phyloP scores from a whole-genome alignment of 1,140 invertebrate genomes.

The Thereuonema tuberculata region DNA sequence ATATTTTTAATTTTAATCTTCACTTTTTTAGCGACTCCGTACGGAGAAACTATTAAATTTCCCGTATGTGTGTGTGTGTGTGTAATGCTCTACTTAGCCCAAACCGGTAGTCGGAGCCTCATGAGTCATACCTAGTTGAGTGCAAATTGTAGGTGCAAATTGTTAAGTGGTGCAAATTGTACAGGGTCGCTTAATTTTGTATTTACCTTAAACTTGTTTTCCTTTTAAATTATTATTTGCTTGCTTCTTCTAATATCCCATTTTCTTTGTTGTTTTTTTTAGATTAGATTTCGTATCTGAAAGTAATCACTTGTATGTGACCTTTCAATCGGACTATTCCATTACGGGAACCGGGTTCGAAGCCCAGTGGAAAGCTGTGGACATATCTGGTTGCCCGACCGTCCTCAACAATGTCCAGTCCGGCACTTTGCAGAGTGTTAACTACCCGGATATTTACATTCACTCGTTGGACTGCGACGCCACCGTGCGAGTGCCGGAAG shows the following conservation, averaged over 20 bases:
- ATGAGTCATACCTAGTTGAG: too few relatives aligned
- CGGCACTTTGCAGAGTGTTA: conserved; percentile 38
- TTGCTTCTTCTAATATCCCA: not conserved
- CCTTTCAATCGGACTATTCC: conserved; percentile 56
- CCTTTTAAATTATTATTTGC: not conserved
- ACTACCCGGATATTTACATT: conserved; percentile 51
- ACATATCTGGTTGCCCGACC: conserved; percentile 46
- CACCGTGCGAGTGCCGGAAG: conserved; percentile 45
- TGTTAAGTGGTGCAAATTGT: too few relatives aligned
- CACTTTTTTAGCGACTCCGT: too few relatives aligned
- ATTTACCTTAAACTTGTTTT: not conserved
- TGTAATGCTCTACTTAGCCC: too few relatives aligned
- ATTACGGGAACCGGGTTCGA: conserved; percentile 47
- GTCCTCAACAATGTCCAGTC: conserved; percentile 21
- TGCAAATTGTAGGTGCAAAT: too few relatives aligned
- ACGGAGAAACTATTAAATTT: too few relatives aligned
- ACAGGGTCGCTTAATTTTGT: too few relatives aligned
- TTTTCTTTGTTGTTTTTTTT: conserved; percentile 16
- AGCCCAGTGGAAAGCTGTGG: conserved; percentile 48
- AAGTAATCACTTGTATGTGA: conserved; percentile 41
- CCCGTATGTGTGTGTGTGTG: too few relatives aligned
- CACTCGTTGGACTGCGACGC: conserved; percentile 49
- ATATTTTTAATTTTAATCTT: too few relatives aligned
- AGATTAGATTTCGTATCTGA: conserved; percentile 45
- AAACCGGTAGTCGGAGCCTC: too few relatives aligned